A percentile compares a stretch with the other conserved stretches of the same genome.
Conservation (phyloP, 1,140 invertebrate species). For the Globodera ellingtonae region DNA sequence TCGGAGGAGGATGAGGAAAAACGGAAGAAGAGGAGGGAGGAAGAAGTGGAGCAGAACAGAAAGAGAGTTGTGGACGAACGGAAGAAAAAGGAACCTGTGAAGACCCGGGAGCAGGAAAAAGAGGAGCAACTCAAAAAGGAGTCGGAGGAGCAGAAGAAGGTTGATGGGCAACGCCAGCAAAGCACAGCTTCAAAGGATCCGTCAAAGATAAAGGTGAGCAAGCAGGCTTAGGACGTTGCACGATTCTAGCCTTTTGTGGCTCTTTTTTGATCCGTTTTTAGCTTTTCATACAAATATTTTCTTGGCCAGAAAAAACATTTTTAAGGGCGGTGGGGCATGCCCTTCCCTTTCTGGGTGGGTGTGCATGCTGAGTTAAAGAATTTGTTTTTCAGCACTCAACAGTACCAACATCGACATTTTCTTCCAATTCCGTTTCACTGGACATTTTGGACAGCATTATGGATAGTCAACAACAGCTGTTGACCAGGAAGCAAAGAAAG, state of each 20-base stretch:
- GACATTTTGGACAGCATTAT: slow-evolving; percentile 38
- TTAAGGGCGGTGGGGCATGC: not conserved
- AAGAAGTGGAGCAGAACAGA: not conserved
- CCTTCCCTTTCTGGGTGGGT: not conserved
- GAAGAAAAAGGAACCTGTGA: not conserved
- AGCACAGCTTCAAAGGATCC: not conserved
- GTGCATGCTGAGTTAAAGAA: not conserved
- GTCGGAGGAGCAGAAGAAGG: not conserved
- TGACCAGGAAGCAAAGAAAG: slow-evolving; percentile 8
- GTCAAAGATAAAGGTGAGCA: not conserved
- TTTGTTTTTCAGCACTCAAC: not conserved
- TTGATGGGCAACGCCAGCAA: not conserved
- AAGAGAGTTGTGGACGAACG: not conserved
- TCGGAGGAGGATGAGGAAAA: not conserved
- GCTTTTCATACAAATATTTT: too few relatives aligned
- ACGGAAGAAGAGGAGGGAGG: not conserved
- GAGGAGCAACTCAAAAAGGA: not conserved
- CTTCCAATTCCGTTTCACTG: slow-evolving; percentile 4
- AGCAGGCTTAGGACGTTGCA: too few relatives aligned
- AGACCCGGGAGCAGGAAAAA: not conserved
- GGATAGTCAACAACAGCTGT: slow-evolving; percentile 29
- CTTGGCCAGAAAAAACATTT: not conserved
- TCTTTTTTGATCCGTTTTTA: too few relatives aligned
- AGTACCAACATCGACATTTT: not conserved
- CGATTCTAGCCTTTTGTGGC: not conserved